These are phyloP conservation scores for Spondyliosoma cantharus DNA, from an alignment of 2,797 vertebrate species.

Conservation along the genomic window DNA sequence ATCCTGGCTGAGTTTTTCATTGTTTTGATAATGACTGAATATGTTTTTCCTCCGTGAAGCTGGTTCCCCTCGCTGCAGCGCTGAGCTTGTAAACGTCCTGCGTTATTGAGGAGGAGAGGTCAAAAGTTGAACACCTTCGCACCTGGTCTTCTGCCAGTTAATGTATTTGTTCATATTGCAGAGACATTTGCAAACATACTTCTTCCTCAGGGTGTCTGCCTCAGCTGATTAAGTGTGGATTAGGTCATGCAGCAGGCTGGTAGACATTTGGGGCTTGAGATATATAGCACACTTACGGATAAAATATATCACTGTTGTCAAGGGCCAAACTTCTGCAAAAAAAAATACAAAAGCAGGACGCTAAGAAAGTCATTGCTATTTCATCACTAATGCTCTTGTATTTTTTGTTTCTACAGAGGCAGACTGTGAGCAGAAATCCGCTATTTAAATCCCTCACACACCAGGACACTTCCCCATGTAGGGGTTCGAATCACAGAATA, in stretches of 20 bases:
- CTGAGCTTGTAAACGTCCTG: conserved; percentile 52
- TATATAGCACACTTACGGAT: conserved; percentile 5
- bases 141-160: conserved; percentile 31
- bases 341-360: neutral
- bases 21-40: conserved; percentile 67
- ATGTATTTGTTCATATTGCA: conserved; percentile 59
- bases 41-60: conserved; percentile 64
- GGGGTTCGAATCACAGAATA: too few relatives aligned
- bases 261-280: conserved; percentile 17
- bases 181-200: conserved; percentile 50
- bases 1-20: conserved; percentile 25
- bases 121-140: too few relatives aligned
- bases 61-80: conserved; percentile 27
- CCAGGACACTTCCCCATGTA: neutral
- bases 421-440: neutral
- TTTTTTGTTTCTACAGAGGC: neutral
- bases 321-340: conserved; percentile 30
- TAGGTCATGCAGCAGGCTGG: conserved; percentile 23
- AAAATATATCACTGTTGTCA: conserved; percentile 38
- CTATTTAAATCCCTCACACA: neutral
- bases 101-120: conserved; percentile 51
- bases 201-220: conserved; percentile 18
- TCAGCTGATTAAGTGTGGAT: conserved; percentile 37
- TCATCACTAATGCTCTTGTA: neutral
- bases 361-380: neutral